A percentile compares a stretch with the other conserved stretches of the same genome.
phyloP scores from a whole-genome alignment of 2,113 vertebrate genomes.

The Sapayoa aenigma region DNA sequence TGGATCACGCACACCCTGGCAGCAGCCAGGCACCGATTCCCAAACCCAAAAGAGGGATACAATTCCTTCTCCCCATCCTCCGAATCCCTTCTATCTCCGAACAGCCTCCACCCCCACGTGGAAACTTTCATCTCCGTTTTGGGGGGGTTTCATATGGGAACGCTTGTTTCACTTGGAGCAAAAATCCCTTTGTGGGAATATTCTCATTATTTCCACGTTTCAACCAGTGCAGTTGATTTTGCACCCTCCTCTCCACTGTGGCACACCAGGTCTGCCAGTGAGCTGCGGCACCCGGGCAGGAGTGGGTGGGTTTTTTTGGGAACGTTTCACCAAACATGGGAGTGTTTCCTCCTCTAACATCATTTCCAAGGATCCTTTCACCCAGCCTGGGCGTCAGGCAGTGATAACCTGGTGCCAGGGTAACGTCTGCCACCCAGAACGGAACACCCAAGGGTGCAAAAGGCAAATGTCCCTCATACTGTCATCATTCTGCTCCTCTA shows the following conservation, averaged over 20 bases:
- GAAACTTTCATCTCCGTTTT: not conserved
- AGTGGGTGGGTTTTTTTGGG: not conserved
- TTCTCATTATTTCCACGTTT: accelerated
- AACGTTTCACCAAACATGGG: not conserved
- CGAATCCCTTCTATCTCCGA: not conserved
- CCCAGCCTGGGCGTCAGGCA: not conserved
- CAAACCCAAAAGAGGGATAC: not conserved
- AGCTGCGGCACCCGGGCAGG: accelerated
- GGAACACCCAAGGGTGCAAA: not conserved
- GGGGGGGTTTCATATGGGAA: not conserved
- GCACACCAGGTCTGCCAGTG: accelerated
- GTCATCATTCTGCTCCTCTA: not conserved
- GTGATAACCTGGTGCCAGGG: not conserved
- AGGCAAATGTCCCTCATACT: not conserved
- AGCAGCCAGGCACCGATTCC: accelerated
- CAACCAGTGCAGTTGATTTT: accelerated
- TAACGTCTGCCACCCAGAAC: not conserved
- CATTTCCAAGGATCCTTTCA: not conserved
- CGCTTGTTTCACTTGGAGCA: accelerated
- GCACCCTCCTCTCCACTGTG: accelerated
- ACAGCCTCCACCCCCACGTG: accelerated
- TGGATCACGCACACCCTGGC: accelerated
- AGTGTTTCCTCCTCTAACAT: not conserved
- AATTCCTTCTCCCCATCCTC: accelerated
- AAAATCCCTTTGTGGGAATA: not conserved